A percentile compares a stretch with the other conserved stretches of the same genome.
Evolutionary conservation across 2,888 invertebrate species (phyloP).

Genomic region (Zygogramma bicolorata): DNA sequence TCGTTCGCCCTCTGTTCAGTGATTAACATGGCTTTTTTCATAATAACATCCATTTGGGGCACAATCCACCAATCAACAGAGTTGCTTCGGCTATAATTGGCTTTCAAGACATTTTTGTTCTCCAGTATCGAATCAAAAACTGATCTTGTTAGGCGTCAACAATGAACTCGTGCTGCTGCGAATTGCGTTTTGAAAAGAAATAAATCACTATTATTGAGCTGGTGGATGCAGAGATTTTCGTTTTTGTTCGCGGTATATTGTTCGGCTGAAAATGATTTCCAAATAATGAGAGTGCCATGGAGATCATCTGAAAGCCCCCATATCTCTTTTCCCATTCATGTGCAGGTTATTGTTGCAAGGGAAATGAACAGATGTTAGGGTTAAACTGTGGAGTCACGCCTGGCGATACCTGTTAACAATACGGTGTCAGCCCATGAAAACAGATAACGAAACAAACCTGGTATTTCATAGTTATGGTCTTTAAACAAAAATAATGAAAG

Average conservation of each 20-base stretch:
- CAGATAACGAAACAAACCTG: too few species aligned
- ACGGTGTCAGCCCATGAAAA: too few species aligned
- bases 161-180: slow-evolving; percentile 19
- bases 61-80: slow-evolving; percentile 17
- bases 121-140: slow-evolving; percentile 23
- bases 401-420: too few species aligned
- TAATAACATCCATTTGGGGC: background rate
- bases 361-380: too few species aligned
- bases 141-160: slow-evolving; percentile 21
- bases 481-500: too few species aligned
- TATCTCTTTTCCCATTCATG: too few species aligned
- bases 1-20: background rate
- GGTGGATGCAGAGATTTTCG: background rate
- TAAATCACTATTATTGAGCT: background rate
- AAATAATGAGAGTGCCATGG: background rate
- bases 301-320: too few species aligned
- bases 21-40: slow-evolving; percentile 5
- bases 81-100: slow-evolving; percentile 20
- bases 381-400: too few species aligned
- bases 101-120: slow-evolving; percentile 23
- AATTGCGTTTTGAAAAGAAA: slow-evolving; percentile 6
- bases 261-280: background rate
- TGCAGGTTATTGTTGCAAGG: too few species aligned
- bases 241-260: background rate
- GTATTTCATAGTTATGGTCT: too few species aligned